phyloP scores from a whole-genome alignment of 2,888 invertebrate genomes.

The Beris morrisii region DNA sequence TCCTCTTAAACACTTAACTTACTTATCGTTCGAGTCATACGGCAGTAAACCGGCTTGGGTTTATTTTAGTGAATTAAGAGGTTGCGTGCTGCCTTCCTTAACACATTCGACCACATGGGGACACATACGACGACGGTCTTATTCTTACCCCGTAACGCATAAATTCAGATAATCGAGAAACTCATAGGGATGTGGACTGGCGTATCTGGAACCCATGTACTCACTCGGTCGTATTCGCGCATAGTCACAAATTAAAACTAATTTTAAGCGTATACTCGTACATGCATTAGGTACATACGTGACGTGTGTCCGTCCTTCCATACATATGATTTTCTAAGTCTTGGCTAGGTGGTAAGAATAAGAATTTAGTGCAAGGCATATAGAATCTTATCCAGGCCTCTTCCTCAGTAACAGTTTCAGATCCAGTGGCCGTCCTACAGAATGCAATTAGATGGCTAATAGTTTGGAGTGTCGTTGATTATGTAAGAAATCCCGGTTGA shows the following conservation, averaged over 20 bases:
- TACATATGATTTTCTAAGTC: too few species aligned
- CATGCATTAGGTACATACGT: too few species aligned
- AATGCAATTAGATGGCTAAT: constrained; percentile 24
- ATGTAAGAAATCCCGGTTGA: constrained; percentile 29
- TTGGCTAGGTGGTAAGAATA: too few species aligned
- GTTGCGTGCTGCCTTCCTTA: constrained; percentile 34
- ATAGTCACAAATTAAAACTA: constrained; percentile 20
- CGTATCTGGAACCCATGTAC: background rate
- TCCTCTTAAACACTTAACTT: constrained; percentile 47
- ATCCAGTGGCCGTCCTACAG: background rate
- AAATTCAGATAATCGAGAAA: constrained; percentile 6
- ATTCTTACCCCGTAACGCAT: constrained; percentile 18
- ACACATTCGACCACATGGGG: constrained; percentile 27
- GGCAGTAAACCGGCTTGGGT: constrained; percentile 37
- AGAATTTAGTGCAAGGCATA: too few species aligned
- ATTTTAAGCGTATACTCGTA: constrained; percentile 4
- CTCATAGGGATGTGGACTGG: constrained; percentile 19
- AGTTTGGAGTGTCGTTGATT: constrained; percentile 25
- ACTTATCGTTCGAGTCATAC: constrained; percentile 40
- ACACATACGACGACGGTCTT: constrained; percentile 19
- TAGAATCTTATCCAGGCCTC: too few species aligned
- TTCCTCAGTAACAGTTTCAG: too few species aligned
- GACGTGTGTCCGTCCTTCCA: too few species aligned
- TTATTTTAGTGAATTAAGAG: constrained; percentile 40
- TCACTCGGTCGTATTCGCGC: constrained; percentile 10